Base-by-base conservation (phyloP, 2,888 invertebrate genomes). In the Nemurella pictetii region DNA sequence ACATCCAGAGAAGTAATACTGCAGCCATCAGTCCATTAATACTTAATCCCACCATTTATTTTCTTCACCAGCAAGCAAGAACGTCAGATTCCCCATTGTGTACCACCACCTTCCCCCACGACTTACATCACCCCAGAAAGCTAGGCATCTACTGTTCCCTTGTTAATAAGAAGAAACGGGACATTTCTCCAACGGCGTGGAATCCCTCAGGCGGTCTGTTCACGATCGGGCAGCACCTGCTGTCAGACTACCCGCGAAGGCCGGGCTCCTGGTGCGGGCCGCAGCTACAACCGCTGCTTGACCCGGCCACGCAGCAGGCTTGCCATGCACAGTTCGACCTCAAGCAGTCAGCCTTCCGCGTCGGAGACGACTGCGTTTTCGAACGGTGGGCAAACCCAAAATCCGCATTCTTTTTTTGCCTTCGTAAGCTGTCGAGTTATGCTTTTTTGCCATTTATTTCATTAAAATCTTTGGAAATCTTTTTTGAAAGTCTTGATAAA, bases 281-380 rank as follows among this genome's bases (percentile, higher is more conserved):
- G 7, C 89, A 90, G 80, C 86, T 88, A 28, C 89, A 90, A 85
- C 87, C 88, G 36, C 88, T 89, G 85, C 88, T 90, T 77, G 90
- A 91, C 86, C 88, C 88, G 4, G 87, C 89, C 27, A 89, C 90
- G 0, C 90, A 90, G 83, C 90, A 92, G 87, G 92, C 92, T 25
- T 92, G 92, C 86, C 93, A 92, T 87, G 91, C 93, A 5, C 90
- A 91, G 85, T 90, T 90, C 55, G 92, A 91, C 87, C 89, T 93
- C 84, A 93, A 93, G 88, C 93, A 92, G 89, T 95, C 94, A 87
- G 91, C 92, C 15, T 93, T 94, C 83, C 90, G 94, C 81, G 93
- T 94, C 32, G 95, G 95, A 0, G 95, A 95, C 84, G 95, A 95
- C 85, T 95, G 94, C 86, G 92, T 95, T 28, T 94, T 93, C 87